Conservation (phyloP, 1,140 invertebrate species). For the Apis laboriosa region DNA sequence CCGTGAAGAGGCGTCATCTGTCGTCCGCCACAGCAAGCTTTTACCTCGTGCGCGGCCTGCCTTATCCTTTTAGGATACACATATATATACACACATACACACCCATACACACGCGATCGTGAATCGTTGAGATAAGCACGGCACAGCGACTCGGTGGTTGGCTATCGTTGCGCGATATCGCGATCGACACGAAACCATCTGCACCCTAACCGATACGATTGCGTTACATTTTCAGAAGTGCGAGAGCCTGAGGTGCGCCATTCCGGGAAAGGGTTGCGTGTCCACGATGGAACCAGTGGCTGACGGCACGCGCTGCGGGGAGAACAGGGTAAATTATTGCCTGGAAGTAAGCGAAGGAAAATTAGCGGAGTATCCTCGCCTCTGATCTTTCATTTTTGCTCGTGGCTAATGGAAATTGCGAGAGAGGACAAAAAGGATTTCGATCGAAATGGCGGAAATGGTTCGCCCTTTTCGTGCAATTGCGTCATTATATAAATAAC, state of each 20-base stretch:
- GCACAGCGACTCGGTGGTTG: background rate
- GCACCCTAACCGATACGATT: slow-evolving; percentile 9
- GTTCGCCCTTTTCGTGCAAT: too few species aligned
- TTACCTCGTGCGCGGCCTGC: slow-evolving; percentile 41
- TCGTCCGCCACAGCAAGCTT: slow-evolving; percentile 46
- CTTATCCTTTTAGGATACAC: slow-evolving; percentile 62
- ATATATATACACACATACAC: background rate
- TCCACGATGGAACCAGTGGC: slow-evolving; percentile 82
- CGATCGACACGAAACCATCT: slow-evolving; percentile 38
- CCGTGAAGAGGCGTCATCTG: slow-evolving; percentile 68
- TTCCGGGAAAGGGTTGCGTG: slow-evolving; percentile 80
- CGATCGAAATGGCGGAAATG: background rate
- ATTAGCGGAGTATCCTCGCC: slow-evolving; percentile 21
- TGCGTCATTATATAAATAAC: too few species aligned
- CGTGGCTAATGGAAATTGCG: slow-evolving; percentile 16
- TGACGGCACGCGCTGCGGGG: slow-evolving; percentile 83
- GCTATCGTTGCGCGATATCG: slow-evolving; percentile 51
- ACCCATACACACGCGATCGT: background rate
- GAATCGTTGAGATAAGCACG: slow-evolving; percentile 46
- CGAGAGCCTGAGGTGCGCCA: slow-evolving; percentile 81
- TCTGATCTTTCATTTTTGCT: background rate
- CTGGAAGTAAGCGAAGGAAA: slow-evolving; percentile 40
- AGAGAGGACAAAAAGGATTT: background rate
- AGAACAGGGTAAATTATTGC: slow-evolving; percentile 68
- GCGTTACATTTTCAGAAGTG: slow-evolving; percentile 71